phyloP scores from a whole-genome alignment of 2,888 invertebrate species.

The Leucoma salicis region DNA sequence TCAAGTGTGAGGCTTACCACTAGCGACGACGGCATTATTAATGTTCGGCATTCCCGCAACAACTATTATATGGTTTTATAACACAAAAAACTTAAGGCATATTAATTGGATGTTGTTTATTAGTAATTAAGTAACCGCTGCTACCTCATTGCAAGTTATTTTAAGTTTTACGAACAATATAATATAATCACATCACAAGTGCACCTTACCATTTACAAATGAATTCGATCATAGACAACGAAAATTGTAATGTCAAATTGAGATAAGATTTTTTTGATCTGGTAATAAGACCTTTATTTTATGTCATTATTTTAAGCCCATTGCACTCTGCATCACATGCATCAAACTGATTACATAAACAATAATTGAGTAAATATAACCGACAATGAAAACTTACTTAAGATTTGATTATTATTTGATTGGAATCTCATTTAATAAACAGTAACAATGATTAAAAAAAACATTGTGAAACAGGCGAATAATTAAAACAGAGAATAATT shows the following conservation, averaged over 20 bases:
- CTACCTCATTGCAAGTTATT: constrained; percentile 71
- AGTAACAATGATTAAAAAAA: no score
- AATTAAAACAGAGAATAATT: no score
- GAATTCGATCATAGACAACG: constrained; percentile 18
- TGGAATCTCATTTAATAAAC: no score
- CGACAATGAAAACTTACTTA: no score
- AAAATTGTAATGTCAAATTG: constrained; percentile 22
- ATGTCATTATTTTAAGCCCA: no score
- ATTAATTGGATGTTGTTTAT: constrained; percentile 61
- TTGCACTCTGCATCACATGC: no score
- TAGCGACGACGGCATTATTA: constrained; percentile 68
- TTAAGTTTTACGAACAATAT: constrained; percentile 42
- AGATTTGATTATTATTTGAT: no score
- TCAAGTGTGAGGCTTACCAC: constrained; percentile 65
- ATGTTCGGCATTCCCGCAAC: constrained; percentile 74
- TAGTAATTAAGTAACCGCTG: constrained; percentile 48
- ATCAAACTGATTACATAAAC: no score
- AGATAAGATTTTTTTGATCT: no score
- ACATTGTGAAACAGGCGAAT: no score
- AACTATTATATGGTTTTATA: constrained; percentile 48
- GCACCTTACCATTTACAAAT: constrained; percentile 45
- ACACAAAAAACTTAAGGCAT: constrained; percentile 73
- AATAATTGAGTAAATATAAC: no score
- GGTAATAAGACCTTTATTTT: no score
- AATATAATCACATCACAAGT: constrained; percentile 55